phyloP scores from a whole-genome alignment of 2,888 invertebrate genomes.

The Amphipyra tragopoginis region DNA sequence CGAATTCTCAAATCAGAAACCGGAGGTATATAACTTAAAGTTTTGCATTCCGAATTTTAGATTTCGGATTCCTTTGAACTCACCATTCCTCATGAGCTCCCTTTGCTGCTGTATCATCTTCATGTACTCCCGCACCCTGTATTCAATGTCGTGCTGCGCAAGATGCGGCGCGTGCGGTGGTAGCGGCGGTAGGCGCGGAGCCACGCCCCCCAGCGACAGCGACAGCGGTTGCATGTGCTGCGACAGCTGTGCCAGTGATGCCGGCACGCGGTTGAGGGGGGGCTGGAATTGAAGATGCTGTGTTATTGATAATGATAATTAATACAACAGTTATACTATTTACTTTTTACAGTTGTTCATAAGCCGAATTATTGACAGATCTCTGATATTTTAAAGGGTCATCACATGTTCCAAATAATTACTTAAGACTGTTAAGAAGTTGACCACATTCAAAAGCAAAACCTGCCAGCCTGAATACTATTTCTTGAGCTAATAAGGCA shows the following conservation, averaged over 20 bases:
- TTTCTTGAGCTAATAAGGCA: no score
- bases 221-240: conserved; percentile 94
- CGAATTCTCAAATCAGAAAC: no score
- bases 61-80: neutral
- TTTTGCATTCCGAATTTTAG: no score
- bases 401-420: no score
- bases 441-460: no score
- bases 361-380: no score
- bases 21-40: no score
- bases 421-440: no score
- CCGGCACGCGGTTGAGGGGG: conserved; percentile 90
- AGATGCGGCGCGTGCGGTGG: conserved; percentile 89
- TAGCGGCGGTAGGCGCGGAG: conserved; percentile 90
- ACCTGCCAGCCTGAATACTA: no score
- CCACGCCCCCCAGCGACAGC: conserved; percentile 91
- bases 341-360: no score
- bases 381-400: no score
- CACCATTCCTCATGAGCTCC: conserved; percentile 83
- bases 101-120: conserved; percentile 91
- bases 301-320: conserved; percentile 14
- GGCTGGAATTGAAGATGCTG: conserved; percentile 72
- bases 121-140: conserved; percentile 94
- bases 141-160: conserved; percentile 93
- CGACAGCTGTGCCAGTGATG: conserved; percentile 86
- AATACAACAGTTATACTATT: neutral